A percentile compares a stretch with the other conserved stretches of the same genome.
These are phyloP conservation scores for Gambusia yucatana DNA, from an alignment of 2,797 vertebrate species.

Conservation along the genomic window DNA sequence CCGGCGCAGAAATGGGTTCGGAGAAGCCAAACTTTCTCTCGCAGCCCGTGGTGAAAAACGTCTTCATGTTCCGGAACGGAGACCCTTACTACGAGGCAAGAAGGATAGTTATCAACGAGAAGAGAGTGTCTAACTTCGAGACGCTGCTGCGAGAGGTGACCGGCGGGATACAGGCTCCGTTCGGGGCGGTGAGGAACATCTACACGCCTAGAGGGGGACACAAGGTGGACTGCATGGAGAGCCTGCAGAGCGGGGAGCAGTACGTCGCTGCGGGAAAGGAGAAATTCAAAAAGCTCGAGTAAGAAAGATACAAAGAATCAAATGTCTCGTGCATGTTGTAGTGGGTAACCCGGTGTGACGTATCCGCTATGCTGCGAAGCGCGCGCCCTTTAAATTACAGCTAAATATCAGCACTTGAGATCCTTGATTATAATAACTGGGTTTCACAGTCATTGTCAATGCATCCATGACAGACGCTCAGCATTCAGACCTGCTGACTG, in stretches of 20 bases:
- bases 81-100: conserved; percentile 92
- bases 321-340: not conserved
- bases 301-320: conserved; percentile 66
- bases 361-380: not conserved
- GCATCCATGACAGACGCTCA: not conserved
- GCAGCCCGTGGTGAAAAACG: conserved; percentile 92
- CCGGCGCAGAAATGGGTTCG: conserved; percentile 66
- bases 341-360: not conserved
- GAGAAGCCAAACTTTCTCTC: conserved; percentile 85
- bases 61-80: conserved; percentile 93
- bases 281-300: conserved; percentile 95
- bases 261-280: conserved; percentile 95
- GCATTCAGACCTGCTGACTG: not conserved
- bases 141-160: conserved; percentile 93
- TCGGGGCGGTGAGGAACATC: conserved; percentile 94
- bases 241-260: conserved; percentile 89
- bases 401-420: not conserved
- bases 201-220: conserved; percentile 92
- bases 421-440: not conserved
- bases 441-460: not conserved
- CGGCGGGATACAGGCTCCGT: conserved; percentile 89
- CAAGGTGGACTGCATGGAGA: conserved; percentile 87
- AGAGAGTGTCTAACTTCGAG: conserved; percentile 90
- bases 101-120: conserved; percentile 91
- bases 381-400: not conserved